Conservation (phyloP, 2,888 invertebrate species). For the Luffia ferchaultella region DNA sequence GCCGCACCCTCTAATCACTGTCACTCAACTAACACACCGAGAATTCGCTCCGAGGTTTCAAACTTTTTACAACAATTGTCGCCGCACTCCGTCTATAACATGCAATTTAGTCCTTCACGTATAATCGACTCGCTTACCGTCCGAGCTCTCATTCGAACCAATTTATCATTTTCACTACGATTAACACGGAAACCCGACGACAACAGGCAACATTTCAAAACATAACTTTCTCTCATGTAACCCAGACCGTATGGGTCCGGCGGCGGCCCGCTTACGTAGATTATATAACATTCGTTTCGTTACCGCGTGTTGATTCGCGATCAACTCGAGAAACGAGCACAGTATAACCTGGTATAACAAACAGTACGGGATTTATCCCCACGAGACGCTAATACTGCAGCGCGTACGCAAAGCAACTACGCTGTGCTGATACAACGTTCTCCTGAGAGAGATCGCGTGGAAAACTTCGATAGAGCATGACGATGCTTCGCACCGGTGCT, state of each 20-base stretch:
- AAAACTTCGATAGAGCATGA: slow-evolving; percentile 50
- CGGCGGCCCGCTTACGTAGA: not conserved
- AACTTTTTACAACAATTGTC: too few species aligned
- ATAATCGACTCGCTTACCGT: too few species aligned
- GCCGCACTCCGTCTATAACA: too few species aligned
- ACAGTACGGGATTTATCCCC: not conserved
- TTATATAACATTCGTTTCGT: not conserved
- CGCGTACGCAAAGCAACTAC: slow-evolving; percentile 37
- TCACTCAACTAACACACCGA: too few species aligned
- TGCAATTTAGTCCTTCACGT: too few species aligned
- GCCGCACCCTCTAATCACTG: too few species aligned
- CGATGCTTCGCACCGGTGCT: slow-evolving; percentile 36
- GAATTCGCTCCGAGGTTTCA: too few species aligned
- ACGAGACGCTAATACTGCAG: slow-evolving; percentile 33
- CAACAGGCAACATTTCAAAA: not conserved
- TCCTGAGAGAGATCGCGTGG: slow-evolving; percentile 62
- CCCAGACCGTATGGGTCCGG: not conserved
- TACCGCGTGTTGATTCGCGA: not conserved
- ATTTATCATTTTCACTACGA: too few species aligned
- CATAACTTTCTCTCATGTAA: not conserved
- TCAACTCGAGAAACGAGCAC: not conserved
- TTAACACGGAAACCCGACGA: too few species aligned
- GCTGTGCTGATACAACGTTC: too few species aligned
- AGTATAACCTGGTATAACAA: not conserved
- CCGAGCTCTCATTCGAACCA: too few species aligned